These are phyloP conservation scores for Epinephelus lanceolatus DNA, from an alignment of 2,113 vertebrate genomes.

Conservation along the genomic window DNA sequence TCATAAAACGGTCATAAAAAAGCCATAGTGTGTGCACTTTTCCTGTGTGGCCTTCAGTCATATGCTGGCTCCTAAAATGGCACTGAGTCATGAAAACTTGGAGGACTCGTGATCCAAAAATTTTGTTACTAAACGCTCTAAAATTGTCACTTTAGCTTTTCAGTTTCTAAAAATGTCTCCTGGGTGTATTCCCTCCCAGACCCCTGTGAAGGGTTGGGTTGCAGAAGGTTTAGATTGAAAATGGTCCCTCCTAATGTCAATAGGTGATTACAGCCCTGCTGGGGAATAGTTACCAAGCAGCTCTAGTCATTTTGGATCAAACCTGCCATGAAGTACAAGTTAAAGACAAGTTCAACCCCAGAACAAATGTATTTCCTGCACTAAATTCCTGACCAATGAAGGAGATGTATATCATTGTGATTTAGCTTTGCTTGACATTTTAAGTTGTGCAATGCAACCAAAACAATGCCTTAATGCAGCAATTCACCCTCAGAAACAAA, in stretches of 20 bases:
- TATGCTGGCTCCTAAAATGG: no score
- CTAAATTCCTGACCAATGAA: not conserved
- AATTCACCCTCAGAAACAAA: not conserved
- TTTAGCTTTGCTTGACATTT: not conserved
- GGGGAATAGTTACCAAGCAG: not conserved
- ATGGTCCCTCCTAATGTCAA: not conserved
- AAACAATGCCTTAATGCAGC: conserved; percentile 3
- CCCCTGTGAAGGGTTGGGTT: no score
- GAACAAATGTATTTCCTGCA: conserved; percentile 15
- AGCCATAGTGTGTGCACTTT: no score
- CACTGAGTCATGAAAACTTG: no score
- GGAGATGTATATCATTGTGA: not conserved
- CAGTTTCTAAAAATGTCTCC: no score
- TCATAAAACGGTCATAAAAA: no score
- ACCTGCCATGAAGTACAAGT: conserved; percentile 6
- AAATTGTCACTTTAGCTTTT: no score
- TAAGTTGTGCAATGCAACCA: not conserved
- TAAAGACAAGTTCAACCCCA: not conserved
- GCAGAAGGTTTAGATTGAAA: conserved; percentile 1
- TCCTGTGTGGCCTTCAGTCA: no score
- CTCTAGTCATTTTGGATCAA: conserved; percentile 16
- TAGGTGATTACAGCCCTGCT: no score
- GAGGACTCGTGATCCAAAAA: no score
- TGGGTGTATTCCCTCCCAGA: no score
- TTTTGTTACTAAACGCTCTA: no score